Evolutionary conservation across 2,797 vertebrate species (phyloP).

Genomic region (Clamator glandarius): DNA sequence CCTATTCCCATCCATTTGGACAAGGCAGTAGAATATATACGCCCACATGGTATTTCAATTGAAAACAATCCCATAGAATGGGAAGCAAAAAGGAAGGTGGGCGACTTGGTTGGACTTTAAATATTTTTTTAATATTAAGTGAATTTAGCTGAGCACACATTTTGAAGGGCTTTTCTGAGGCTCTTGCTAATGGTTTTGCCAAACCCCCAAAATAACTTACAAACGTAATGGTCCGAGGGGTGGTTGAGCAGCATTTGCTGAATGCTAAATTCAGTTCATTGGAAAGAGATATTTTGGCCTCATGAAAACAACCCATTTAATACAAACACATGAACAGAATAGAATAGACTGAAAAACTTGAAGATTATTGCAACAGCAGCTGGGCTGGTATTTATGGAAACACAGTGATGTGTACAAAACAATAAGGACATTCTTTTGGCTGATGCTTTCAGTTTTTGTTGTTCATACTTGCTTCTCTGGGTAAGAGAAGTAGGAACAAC

Average conservation of each 20-base stretch:
- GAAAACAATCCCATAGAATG: constrained; percentile 68
- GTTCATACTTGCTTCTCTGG: background rate
- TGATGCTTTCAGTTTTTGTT: background rate
- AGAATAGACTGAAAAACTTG: background rate
- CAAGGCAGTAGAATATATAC: constrained; percentile 20
- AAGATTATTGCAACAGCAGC: constrained; percentile 11
- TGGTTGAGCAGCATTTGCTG: constrained; percentile 45
- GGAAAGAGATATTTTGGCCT: constrained; percentile 27
- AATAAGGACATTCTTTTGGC: constrained; percentile 29
- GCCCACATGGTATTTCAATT: constrained; percentile 68
- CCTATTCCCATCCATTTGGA: constrained; percentile 37
- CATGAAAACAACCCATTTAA: background rate
- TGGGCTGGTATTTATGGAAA: constrained; percentile 17
- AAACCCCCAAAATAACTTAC: constrained; percentile 65
- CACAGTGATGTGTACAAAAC: background rate
- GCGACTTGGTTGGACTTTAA: constrained; percentile 60
- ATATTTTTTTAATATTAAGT: constrained; percentile 37
- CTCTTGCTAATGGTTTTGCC: constrained; percentile 49
- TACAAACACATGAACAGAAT: background rate
- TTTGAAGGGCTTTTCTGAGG: constrained; percentile 57
- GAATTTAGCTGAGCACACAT: constrained; percentile 71
- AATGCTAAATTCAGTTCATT: background rate
- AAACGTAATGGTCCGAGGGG: constrained; percentile 54
- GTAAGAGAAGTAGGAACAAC: background rate
- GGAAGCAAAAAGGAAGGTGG: constrained; percentile 74